Conservation (phyloP, 2,113 vertebrate species). For the Cryptomyrus ogoouensis region DNA sequence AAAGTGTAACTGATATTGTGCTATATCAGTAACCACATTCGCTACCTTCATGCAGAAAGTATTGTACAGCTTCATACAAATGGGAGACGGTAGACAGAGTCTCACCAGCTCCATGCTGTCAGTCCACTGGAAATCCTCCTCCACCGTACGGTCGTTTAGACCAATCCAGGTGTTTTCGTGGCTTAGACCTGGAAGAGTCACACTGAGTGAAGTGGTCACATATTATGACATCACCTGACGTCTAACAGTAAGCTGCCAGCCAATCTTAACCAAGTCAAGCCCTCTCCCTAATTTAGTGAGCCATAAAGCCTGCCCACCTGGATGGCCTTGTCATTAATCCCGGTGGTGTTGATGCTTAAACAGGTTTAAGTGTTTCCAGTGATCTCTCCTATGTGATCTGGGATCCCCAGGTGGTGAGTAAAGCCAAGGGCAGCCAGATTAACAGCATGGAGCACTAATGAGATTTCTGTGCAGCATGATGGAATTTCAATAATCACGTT, state of each 20-base stretch:
- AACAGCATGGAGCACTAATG: not conserved
- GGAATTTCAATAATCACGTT: not conserved
- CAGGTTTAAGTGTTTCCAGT: not conserved
- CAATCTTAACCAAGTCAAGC: not conserved
- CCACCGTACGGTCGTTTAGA: conserved; percentile 87
- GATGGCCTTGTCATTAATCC: not conserved
- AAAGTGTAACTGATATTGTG: not conserved
- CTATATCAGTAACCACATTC: not conserved
- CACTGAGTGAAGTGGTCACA: not conserved
- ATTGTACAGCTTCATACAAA: not conserved
- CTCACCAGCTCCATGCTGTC: conserved; percentile 78
- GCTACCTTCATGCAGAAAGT: not conserved
- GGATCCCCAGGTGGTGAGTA: not conserved
- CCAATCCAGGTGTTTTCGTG: conserved; percentile 93
- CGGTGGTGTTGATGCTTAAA: not conserved
- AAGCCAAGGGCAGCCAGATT: not conserved
- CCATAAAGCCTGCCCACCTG: not conserved
- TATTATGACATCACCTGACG: not conserved
- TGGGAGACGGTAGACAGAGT: not conserved
- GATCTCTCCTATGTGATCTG: not conserved
- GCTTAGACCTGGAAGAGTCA: conserved; percentile 67
- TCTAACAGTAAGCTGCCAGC: not conserved
- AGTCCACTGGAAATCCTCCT: conserved; percentile 95
- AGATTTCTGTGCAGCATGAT: not conserved
- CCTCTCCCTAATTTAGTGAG: not conserved